A percentile compares a stretch with the other conserved stretches of the same genome.
These are phyloP conservation scores for Sebastes vulpes DNA, from an alignment of 2,797 vertebrate genomes.

Conservation along the genomic window DNA sequence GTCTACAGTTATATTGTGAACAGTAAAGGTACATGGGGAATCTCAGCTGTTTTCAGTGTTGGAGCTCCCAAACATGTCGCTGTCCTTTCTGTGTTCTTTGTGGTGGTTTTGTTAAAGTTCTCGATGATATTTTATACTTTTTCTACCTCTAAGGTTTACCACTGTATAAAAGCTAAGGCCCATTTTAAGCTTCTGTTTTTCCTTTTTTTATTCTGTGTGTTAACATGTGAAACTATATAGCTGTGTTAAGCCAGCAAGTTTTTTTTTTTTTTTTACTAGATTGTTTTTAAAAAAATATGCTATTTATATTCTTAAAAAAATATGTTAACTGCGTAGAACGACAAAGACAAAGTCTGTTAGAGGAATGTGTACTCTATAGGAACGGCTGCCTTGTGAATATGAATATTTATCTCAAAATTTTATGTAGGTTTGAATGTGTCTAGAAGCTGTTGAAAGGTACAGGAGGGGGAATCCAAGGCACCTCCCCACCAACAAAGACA, in stretches of 20 bases:
- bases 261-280: slow-evolving; percentile 26
- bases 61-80: background rate
- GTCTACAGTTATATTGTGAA: background rate
- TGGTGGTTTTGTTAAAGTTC: slow-evolving; percentile 46
- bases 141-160: slow-evolving; percentile 77
- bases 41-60: background rate
- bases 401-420: slow-evolving; percentile 54
- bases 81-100: background rate
- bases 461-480: background rate
- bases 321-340: slow-evolving; percentile 34
- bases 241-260: slow-evolving; percentile 18
- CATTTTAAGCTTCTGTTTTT: slow-evolving; percentile 19
- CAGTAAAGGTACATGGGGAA: background rate
- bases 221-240: slow-evolving; percentile 32
- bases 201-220: slow-evolving; percentile 5
- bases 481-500: background rate
- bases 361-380: slow-evolving; percentile 25
- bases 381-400: slow-evolving; percentile 40
- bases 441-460: slow-evolving; percentile 7
- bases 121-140: slow-evolving; percentile 55
- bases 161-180: slow-evolving; percentile 59
- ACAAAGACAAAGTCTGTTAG: slow-evolving; percentile 29
- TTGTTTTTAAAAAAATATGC: slow-evolving; percentile 16
- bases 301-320: slow-evolving; percentile 66
- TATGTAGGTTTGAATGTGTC: slow-evolving; percentile 46